A percentile compares a stretch with the other conserved stretches of the same genome.
phyloP scores from a whole-genome alignment of 2,888 invertebrate species.

The Andrena fulva region DNA sequence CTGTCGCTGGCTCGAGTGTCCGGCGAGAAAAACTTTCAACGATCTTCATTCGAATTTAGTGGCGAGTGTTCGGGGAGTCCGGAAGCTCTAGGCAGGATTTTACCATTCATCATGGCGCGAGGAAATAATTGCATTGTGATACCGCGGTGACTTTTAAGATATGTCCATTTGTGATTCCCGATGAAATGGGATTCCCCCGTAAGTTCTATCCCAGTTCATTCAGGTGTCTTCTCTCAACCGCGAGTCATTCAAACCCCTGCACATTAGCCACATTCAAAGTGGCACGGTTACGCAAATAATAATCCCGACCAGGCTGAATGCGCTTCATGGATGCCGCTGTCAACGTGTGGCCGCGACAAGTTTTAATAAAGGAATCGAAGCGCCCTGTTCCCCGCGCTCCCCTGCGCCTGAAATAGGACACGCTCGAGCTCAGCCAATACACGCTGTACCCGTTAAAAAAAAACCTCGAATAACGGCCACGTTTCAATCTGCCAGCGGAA shows the following conservation, averaged over 20 bases:
- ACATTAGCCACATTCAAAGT: background rate
- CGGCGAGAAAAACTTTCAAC: background rate
- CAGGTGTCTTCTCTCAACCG: background rate
- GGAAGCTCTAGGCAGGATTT: no score
- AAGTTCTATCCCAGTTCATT: no score
- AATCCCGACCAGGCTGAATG: slow-evolving; percentile 14
- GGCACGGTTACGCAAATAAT: slow-evolving; percentile 13
- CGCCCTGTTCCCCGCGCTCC: slow-evolving; percentile 4
- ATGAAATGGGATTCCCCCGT: no score
- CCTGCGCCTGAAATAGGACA: slow-evolving; percentile 22
- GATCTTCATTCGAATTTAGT: no score
- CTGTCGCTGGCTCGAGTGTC: background rate
- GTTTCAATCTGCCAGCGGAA: slow-evolving; percentile 8
- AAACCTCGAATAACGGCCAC: background rate
- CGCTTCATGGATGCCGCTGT: slow-evolving; percentile 36
- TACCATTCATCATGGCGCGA: no score
- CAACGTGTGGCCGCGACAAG: slow-evolving; percentile 10
- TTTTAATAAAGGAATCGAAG: slow-evolving; percentile 27
- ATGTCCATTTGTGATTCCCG: background rate
- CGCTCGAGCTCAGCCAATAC: slow-evolving; percentile 26
- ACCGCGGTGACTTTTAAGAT: background rate
- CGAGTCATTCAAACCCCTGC: background rate
- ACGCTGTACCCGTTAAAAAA: slow-evolving; percentile 6
- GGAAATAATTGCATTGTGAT: no score
- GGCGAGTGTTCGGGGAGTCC: no score